Evolutionary conservation across 2,113 vertebrate species (phyloP).

Genomic region (Paracanthobrama guichenoti): DNA sequence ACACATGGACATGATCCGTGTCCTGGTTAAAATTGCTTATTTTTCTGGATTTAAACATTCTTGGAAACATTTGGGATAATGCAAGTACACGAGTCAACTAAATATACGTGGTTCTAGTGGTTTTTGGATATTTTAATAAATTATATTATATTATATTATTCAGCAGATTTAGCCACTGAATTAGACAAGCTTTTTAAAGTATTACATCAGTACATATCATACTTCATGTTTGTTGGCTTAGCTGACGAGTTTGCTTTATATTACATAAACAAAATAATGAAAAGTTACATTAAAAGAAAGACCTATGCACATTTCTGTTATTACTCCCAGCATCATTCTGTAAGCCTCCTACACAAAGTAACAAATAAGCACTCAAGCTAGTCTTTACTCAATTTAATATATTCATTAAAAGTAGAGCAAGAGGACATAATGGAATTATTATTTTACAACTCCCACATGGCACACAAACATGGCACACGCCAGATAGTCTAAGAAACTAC

Average conservation of each 20-base stretch:
- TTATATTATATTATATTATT: neutral
- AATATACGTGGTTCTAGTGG: too few species aligned
- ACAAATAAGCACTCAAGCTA: slow-evolving; percentile 5
- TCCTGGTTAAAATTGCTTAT: too few species aligned
- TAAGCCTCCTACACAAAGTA: slow-evolving; percentile 7
- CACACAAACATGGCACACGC: slow-evolving; percentile 24
- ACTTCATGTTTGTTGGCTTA: neutral
- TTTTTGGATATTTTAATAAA: neutral
- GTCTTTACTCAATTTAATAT: neutral
- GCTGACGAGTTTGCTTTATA: neutral
- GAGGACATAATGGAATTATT: slow-evolving; percentile 20
- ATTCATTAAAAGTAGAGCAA: slow-evolving; percentile 25
- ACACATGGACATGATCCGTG: too few species aligned
- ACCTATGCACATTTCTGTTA: neutral
- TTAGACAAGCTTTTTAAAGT: neutral
- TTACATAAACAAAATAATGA: neutral
- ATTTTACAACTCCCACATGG: neutral
- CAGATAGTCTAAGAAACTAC: slow-evolving; percentile 23
- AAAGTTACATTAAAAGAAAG: neutral
- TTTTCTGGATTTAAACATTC: too few species aligned
- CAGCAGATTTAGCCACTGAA: neutral
- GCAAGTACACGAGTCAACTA: too few species aligned
- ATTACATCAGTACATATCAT: neutral
- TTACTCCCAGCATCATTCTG: neutral
- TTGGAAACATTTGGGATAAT: too few species aligned